These are phyloP conservation scores for Apamea monoglypha DNA, from an alignment of 2,888 invertebrate genomes.

Conservation along the genomic window DNA sequence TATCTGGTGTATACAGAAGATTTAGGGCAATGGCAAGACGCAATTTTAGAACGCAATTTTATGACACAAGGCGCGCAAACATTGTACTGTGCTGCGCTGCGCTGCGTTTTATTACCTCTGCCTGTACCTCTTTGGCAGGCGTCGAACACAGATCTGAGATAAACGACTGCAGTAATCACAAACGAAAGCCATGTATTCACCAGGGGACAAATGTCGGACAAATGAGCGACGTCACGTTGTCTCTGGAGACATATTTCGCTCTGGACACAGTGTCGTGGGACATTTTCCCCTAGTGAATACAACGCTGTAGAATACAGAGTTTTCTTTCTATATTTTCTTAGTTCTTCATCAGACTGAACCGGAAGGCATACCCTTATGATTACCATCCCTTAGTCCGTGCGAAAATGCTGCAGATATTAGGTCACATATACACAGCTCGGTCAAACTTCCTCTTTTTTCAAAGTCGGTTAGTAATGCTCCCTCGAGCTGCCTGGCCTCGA, in stretches of 20 bases:
- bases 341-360: background rate
- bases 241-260: background rate
- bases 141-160: too few relatives aligned
- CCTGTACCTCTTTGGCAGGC: background rate
- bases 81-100: background rate
- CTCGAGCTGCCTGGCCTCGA: conserved; percentile 67
- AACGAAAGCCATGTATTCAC: background rate
- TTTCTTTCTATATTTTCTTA: background rate
- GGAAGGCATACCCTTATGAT: background rate
- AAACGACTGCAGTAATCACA: background rate
- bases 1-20: background rate
- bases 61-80: background rate
- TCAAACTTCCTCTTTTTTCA: background rate
- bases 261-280: background rate
- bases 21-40: background rate
- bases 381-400: background rate
- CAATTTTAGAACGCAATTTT: background rate
- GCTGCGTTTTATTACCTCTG: background rate
- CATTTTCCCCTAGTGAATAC: too few relatives aligned
- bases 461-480: background rate
- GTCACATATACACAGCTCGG: background rate
- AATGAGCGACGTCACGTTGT: background rate
- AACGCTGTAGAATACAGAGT: background rate
- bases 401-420: background rate
- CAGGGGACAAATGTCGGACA: background rate